Conservation (phyloP, 1,140 invertebrate species). For the Lasioglossum albipes region DNA sequence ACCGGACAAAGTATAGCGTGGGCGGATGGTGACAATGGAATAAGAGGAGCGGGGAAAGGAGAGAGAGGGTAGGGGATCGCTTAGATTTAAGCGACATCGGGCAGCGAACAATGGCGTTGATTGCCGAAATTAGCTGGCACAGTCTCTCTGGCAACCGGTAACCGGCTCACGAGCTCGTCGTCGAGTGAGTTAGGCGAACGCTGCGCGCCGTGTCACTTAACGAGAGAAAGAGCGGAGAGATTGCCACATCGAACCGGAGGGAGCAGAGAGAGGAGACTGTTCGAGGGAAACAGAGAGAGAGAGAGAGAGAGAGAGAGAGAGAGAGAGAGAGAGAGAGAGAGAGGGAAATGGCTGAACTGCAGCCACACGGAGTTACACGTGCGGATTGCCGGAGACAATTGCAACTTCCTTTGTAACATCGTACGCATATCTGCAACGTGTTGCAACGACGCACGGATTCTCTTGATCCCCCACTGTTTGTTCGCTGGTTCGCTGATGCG, state of each 20-base stretch:
- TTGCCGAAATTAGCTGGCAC: conserved; percentile 70
- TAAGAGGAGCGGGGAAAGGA: background rate
- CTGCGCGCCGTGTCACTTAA: background rate
- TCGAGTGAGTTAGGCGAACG: conserved; percentile 3
- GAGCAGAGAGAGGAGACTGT: background rate
- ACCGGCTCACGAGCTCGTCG: conserved; percentile 23
- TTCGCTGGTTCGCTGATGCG: no score
- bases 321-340: conserved; percentile 7
- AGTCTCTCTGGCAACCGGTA: conserved; percentile 48
- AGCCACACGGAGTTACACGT: conserved; percentile 35
- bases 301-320: conserved; percentile 23
- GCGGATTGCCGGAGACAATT: conserved; percentile 65
- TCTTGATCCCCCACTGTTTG: background rate
- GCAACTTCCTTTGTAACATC: conserved; percentile 62
- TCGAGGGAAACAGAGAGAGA: background rate
- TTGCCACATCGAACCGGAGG: conserved; percentile 14
- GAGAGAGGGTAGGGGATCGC: conserved; percentile 32
- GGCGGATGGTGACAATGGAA: conserved; percentile 11
- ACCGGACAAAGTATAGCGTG: background rate
- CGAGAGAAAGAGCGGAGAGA: conserved; percentile 21
- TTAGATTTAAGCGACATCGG: conserved; percentile 63
- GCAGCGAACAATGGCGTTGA: conserved; percentile 67
- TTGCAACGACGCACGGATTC: conserved; percentile 15
- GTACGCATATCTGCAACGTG: background rate
- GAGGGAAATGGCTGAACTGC: conserved; percentile 7